phyloP scores from a whole-genome alignment of 92 coral and sea anemone genomes.

The Scolanthus callimorphus region DNA sequence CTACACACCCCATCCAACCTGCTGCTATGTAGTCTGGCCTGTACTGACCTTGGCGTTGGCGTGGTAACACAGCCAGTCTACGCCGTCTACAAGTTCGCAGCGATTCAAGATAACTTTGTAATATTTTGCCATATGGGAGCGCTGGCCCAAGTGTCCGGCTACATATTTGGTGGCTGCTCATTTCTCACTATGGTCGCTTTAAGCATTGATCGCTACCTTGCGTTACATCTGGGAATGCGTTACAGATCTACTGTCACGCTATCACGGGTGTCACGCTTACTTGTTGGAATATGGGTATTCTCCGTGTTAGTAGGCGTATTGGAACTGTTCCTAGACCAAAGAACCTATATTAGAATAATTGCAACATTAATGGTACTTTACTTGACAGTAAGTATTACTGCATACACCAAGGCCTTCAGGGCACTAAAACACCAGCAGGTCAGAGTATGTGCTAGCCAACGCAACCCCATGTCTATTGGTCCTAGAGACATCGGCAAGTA shows the following conservation, averaged over 20 bases:
- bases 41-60: neutral
- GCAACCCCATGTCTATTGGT: neutral
- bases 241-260: neutral
- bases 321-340: neutral
- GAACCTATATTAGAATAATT: neutral
- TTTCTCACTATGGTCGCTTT: neutral
- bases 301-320: neutral
- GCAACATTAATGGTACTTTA: neutral
- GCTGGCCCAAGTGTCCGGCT: neutral
- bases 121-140: neutral
- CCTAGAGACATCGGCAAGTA: neutral
- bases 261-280: neutral
- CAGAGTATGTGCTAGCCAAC: neutral
- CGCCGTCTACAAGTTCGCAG: constrained; percentile 1
- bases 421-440: neutral
- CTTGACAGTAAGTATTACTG: neutral
- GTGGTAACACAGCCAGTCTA: neutral
- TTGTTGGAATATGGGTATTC: neutral
- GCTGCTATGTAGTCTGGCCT: neutral
- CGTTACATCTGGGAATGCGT: constrained; percentile 1
- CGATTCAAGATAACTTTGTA: neutral
- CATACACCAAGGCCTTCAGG: neutral
- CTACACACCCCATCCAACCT: neutral
- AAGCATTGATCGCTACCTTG: constrained; percentile 3
- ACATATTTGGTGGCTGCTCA: neutral